These are phyloP conservation scores for Hyppa rectilinea DNA, from an alignment of 2,888 invertebrate genomes.

Conservation along the genomic window DNA sequence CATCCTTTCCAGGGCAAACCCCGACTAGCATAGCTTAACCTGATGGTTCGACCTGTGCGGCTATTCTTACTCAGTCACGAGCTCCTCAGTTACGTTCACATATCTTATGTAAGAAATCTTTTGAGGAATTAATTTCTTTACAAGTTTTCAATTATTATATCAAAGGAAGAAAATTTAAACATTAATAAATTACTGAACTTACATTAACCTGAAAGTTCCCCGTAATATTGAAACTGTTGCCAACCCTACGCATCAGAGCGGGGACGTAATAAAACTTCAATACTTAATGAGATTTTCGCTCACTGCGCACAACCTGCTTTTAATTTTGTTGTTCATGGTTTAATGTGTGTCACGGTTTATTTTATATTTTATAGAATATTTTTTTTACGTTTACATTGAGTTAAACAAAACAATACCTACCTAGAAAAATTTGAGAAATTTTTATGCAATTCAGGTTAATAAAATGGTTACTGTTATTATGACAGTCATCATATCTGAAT, in stretches of 20 bases:
- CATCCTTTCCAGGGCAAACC: too few species aligned
- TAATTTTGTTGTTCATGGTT: conserved; percentile 55
- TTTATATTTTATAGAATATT: not conserved
- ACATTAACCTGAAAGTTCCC: not conserved
- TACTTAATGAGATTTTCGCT: conserved; percentile 61
- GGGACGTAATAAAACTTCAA: conserved; percentile 59
- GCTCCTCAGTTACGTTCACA: too few species aligned
- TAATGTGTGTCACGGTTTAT: conserved; percentile 8
- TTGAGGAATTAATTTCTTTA: too few species aligned
- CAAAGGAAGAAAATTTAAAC: too few species aligned
- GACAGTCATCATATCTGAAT: not conserved
- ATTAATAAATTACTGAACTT: too few species aligned
- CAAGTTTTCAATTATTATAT: too few species aligned
- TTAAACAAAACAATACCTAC: not conserved
- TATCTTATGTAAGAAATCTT: too few species aligned
- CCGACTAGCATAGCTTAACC: too few species aligned
- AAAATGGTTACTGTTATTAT: not conserved
- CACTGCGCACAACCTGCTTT: conserved; percentile 36
- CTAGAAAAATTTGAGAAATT: too few species aligned
- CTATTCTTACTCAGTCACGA: too few species aligned
- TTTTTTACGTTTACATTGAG: not conserved
- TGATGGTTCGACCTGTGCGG: too few species aligned
- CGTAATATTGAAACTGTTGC: not conserved
- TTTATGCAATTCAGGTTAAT: not conserved
- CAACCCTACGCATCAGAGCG: conserved; percentile 34